Base-by-base conservation (phyloP, 2,113 vertebrate genomes). In the Crotalus tigris region DNA sequence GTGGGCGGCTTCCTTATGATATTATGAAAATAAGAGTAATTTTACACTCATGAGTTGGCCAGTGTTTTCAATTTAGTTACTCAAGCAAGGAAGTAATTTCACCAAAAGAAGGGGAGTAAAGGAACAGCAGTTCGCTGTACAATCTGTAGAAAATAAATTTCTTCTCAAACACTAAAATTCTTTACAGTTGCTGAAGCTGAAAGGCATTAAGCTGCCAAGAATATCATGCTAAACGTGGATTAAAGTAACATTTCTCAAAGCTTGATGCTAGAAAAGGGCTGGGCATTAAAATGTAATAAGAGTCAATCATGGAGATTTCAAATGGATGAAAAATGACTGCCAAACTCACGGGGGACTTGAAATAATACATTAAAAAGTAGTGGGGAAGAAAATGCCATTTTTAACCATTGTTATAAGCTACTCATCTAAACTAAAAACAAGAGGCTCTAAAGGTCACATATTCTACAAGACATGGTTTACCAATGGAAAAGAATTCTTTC, bases 11-110 rank as follows among this genome's bases (percentile, higher is more conserved):
- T 91, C 53, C 51, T 57, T 81, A 24, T 33, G 53, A 44, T 49
- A 29, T 91, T 85, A 44, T 29, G 53, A 91, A 85, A 85, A 91
- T 75, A 91, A 53, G 69, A 91, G 81, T 91, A 33, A 44, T 85
- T 54, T 55, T 81, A 58, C 85, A 81, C 44, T 44, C 51, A 55
- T 15, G 51, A 55, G 90, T 85, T 23, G 90, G 10, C 64, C 33
- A 17, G 51, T 85, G n/a, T 55, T 54, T 91, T 91, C n/a, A 85
- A 53, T 39, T 91, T n/a, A 29, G 89, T 51, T 85, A 91, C 17
- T 54, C 90, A 55, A 39, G 69, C 29, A 85, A 81, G 19, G 69
- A 91, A 81, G 69, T 33, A n/a, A 91, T 24, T 55, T 85, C 64
- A 44, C 19, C 90, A 26, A 81, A 23, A 39, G 6, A 54, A 81